Conservation (phyloP, 2,888 invertebrate genomes). For the Melanotus villosus region DNA sequence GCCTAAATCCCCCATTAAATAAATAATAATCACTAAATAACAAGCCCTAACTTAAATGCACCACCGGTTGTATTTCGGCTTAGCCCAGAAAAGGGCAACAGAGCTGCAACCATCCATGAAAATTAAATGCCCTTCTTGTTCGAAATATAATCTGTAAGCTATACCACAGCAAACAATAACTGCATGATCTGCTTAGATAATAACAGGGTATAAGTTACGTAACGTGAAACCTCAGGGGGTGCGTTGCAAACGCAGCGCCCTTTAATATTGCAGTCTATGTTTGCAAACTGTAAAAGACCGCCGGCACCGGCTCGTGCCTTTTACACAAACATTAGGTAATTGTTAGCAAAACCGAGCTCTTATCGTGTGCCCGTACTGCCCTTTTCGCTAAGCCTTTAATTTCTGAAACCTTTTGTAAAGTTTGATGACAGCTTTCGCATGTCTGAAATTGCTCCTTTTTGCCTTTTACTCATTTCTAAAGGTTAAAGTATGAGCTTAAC, state of each 20-base stretch:
- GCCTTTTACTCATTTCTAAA: too few relatives aligned
- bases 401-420: constrained; percentile 4
- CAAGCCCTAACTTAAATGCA: too few relatives aligned
- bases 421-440: background rate
- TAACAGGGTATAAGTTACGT: constrained; percentile 27
- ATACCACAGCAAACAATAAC: constrained; percentile 36
- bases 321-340: constrained; percentile 43
- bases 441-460: background rate
- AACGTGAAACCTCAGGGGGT: constrained; percentile 35
- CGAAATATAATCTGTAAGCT: constrained; percentile 36
- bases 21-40: too few relatives aligned
- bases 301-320: constrained; percentile 42
- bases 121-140: constrained; percentile 32
- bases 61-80: too few relatives aligned
- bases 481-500: too few relatives aligned
- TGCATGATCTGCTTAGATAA: constrained; percentile 42
- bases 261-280: constrained; percentile 7
- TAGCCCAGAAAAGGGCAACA: constrained; percentile 1
- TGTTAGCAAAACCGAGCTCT: constrained; percentile 12
- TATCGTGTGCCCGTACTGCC: constrained; percentile 1
- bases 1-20: too few relatives aligned
- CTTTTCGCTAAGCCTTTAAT: constrained; percentile 19
- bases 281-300: constrained; percentile 37
- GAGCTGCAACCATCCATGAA: background rate
- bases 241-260: constrained; percentile 19